Base-by-base conservation (phyloP, 2,888 invertebrate species). In the Allolobophora icterica region DNA sequence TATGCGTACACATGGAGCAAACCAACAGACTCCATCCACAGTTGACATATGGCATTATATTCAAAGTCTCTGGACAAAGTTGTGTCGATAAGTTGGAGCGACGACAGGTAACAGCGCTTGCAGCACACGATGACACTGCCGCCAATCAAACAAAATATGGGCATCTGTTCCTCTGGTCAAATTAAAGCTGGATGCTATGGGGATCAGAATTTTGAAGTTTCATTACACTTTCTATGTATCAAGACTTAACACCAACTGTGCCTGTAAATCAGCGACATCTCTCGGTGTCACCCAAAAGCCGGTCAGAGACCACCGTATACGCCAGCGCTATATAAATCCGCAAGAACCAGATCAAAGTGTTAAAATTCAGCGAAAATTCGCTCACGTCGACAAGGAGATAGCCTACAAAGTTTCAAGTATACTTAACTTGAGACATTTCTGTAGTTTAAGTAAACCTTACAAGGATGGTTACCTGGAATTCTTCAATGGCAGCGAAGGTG, bases 401-500 rank as follows among this genome's bases (percentile, higher is more conserved):
- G n/a, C n/a, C n/a, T n/a, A 71, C 17, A 71, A 71, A 71, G 13
- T 71, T 71, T 71, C 30, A 71, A 71, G 1, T n/a, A 30, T 71
- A 71, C 19, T 40, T 89, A 52, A 33, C 21, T 2, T 4, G 42
- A 19, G 30, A 45, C 38, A 21, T 34, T 90, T 71, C 19, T 34
- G 38, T 30, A 24, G 24, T 11, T 33, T 42, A 91, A n/a, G 35
- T 8, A 42, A 34, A 89, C 84, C 34, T 52, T 58, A 58, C 6
- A 33, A 19, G 45, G 24, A 5, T 52, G 21, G 19, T 42, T 71
- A 98, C 96, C 97, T 99, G 99, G 96, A 99, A 99, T 95, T 99
- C 98, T 96, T 99, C 98, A 93, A 99, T 99, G n/a, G 99, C 99
- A 96, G 98, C 98, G 84, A 99, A 95, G 24, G 99, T 99, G 58